phyloP scores from a whole-genome alignment of 2,797 vertebrate genomes.

The Megaceryle alcyon region DNA sequence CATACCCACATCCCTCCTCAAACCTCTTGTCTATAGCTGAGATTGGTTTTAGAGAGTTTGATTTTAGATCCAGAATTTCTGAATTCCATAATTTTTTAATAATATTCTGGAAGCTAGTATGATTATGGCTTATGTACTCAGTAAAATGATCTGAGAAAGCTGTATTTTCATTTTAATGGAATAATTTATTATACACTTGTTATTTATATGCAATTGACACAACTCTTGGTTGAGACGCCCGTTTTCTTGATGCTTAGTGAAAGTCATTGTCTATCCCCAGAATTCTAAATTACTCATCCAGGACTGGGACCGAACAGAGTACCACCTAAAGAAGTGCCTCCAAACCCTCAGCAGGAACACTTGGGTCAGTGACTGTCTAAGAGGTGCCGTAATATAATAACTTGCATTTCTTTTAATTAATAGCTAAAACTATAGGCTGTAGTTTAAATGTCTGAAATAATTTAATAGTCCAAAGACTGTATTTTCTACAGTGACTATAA shows the following conservation, averaged over 20 bases:
- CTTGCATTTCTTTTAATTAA: not conserved
- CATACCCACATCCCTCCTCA: not conserved
- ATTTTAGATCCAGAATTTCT: not conserved
- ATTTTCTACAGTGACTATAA: not conserved
- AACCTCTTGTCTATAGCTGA: not conserved
- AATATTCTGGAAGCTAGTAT: not conserved
- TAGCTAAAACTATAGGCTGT: not conserved
- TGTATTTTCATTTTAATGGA: not conserved
- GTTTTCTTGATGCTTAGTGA: not conserved
- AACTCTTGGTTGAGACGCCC: not conserved
- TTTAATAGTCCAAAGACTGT: not conserved
- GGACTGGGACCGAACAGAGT: not conserved
- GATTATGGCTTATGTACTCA: not conserved
- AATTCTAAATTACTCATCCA: not conserved
- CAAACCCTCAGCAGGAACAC: not conserved
- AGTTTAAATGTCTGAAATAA: not conserved
- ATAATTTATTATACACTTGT: not conserved
- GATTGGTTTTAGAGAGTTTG: not conserved
- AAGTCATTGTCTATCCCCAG: not conserved
- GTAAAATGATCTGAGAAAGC: not conserved
- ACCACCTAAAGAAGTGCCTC: not conserved
- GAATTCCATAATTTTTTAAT: not conserved
- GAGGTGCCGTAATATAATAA: not conserved
- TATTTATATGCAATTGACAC: not conserved
- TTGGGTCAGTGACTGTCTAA: not conserved